These are phyloP conservation scores for Halichoeres trimaculatus DNA, from an alignment of 2,113 vertebrate genomes.

Conservation along the genomic window DNA sequence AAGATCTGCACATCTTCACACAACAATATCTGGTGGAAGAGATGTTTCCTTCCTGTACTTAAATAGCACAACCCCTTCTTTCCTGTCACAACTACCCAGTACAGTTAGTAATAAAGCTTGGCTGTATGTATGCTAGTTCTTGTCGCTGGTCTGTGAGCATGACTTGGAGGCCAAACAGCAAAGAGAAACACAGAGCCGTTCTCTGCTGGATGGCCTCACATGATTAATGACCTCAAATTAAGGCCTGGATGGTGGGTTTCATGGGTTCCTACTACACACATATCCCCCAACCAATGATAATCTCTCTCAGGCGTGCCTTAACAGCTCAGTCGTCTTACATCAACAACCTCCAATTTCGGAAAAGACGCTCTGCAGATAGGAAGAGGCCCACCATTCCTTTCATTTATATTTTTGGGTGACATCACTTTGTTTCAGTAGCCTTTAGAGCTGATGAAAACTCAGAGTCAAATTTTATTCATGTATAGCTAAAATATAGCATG, in stretches of 20 bases:
- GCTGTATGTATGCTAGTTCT: background rate
- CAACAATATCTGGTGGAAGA: no score
- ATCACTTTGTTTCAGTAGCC: background rate
- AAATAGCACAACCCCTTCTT: background rate
- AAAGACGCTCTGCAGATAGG: conserved; percentile 44
- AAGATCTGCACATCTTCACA: no score
- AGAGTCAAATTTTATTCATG: no score
- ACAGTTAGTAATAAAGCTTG: background rate
- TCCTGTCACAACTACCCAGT: background rate
- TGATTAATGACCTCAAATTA: conserved; percentile 87
- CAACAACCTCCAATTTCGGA: conserved; percentile 70
- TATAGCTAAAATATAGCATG: no score
- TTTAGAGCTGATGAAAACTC: background rate
- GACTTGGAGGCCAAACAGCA: conserved; percentile 60
- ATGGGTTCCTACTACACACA: conserved; percentile 71
- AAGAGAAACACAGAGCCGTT: conserved; percentile 79
- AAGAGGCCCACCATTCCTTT: background rate
- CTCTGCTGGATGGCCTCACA: conserved; percentile 73
- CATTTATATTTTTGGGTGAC: conserved; percentile 3
- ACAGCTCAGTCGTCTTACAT: conserved; percentile 60
- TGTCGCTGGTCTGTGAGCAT: conserved; percentile 17
- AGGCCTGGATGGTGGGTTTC: conserved; percentile 78
- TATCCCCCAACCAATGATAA: conserved; percentile 67
- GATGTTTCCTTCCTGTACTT: no score
- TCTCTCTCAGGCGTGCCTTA: conserved; percentile 65